Percentiles rank a stretch among this genome's conserved stretches.
phyloP scores from a whole-genome alignment of 1,140 invertebrate species.

The Thalassaphorura encarpata region DNA sequence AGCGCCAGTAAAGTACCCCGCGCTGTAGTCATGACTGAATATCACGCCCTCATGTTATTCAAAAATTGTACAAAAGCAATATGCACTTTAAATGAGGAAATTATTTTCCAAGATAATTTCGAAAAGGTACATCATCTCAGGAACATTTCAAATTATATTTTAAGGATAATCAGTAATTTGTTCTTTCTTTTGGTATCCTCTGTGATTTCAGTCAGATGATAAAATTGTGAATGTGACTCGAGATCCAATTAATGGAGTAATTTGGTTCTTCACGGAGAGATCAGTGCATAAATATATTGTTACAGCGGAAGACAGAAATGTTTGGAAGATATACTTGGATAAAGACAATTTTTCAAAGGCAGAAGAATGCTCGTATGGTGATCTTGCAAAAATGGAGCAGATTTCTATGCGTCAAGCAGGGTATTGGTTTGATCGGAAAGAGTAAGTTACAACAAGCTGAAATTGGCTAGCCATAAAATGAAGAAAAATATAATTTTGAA shows the following conservation, averaged over 20 bases:
- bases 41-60: slow-evolving; percentile 78
- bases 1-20: slow-evolving; percentile 44
- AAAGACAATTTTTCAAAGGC: slow-evolving; percentile 79
- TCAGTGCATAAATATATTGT: slow-evolving; percentile 79
- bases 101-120: slow-evolving; percentile 78
- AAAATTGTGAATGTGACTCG: slow-evolving; percentile 68
- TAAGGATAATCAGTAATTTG: not conserved
- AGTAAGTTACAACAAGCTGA: too few relatives aligned
- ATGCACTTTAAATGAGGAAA: slow-evolving; percentile 72
- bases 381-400: slow-evolving; percentile 67
- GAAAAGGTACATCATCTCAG: slow-evolving; percentile 44
- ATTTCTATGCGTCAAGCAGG: slow-evolving; percentile 84
- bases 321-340: slow-evolving; percentile 81
- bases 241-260: slow-evolving; percentile 64
- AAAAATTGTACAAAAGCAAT: slow-evolving; percentile 70
- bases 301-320: slow-evolving; percentile 70
- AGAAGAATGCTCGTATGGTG: slow-evolving; percentile 64
- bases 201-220: slow-evolving; percentile 57
- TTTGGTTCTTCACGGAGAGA: slow-evolving; percentile 77
- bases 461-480: too few relatives aligned
- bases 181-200: not conserved
- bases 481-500: not conserved
- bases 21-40: slow-evolving; percentile 76
- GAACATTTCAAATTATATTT: not conserved
- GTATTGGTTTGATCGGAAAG: slow-evolving; percentile 64